A percentile compares a stretch with the other conserved stretches of the same genome.
Evolutionary conservation across 35 echinoderm and acorn worm species (phyloP).

Genomic region (Ptychodera flava): DNA sequence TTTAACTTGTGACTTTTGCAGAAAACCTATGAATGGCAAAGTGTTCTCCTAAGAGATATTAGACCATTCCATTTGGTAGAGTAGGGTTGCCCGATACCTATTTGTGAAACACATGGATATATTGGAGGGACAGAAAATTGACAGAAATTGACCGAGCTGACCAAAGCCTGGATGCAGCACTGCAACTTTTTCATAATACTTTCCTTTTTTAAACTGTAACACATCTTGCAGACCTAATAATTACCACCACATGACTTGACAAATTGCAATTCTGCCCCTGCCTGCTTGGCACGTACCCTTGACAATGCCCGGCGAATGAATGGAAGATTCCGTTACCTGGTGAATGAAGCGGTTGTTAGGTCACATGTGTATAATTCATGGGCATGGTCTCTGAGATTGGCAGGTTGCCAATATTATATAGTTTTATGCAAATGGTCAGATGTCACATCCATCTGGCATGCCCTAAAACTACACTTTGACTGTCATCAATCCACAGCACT

Average conservation of each 20-base stretch:
- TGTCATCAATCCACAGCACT: neutral
- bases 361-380: neutral
- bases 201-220: too few species aligned
- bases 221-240: too few species aligned
- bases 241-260: too few species aligned
- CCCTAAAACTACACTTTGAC: neutral
- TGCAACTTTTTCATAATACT: too few species aligned
- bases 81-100: too few species aligned
- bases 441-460: neutral
- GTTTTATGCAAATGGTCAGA: neutral
- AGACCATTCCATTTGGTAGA: neutral
- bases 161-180: too few species aligned
- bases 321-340: neutral
- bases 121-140: too few species aligned
- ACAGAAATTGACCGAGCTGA: too few species aligned
- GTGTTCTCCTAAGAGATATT: neutral
- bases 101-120: too few species aligned
- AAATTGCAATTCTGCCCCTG: too few species aligned
- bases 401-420: neutral
- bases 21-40: conserved; percentile 1
- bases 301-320: too few species aligned
- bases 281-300: too few species aligned
- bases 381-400: neutral
- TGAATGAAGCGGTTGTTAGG: neutral
- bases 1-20: conserved; percentile 1